These are phyloP conservation scores for Megalopta genalis DNA, from an alignment of 1,140 invertebrate genomes.

Conservation along the genomic window DNA sequence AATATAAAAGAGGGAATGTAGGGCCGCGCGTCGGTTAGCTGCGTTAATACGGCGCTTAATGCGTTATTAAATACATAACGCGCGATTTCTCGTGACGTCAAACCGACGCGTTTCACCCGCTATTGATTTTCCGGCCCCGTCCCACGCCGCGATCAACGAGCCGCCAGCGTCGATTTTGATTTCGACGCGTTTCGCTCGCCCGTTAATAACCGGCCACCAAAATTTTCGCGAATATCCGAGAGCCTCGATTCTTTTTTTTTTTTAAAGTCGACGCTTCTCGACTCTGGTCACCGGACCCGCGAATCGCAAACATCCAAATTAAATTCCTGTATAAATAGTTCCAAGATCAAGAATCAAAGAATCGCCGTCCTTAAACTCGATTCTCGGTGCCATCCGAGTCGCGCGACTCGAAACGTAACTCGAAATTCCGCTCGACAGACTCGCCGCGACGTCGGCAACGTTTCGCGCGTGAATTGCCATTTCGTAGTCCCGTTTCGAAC, in stretches of 20 bases:
- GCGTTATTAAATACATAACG: neutral
- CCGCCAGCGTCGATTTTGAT: neutral
- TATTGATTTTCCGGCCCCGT: neutral
- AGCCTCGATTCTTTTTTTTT: no score
- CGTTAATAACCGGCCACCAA: no score
- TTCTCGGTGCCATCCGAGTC: no score
- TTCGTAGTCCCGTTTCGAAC: neutral
- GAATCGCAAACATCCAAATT: no score
- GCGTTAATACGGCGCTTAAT: neutral
- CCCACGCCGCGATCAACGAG: neutral
- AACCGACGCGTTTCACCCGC: neutral
- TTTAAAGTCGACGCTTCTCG: no score
- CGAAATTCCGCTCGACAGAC: neutral
- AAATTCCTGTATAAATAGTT: no score
- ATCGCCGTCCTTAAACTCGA: no score
- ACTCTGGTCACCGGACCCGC: no score
- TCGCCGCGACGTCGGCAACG: no score
- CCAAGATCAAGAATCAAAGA: no score
- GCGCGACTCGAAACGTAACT: neutral
- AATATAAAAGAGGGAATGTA: neutral
- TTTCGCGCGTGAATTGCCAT: neutral
- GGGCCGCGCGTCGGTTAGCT: neutral
- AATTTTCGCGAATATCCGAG: no score
- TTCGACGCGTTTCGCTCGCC: neutral
- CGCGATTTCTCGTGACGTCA: constrained; percentile 10